These are phyloP conservation scores for Drosophila kepulauana DNA, from an alignment of 1,140 invertebrate species.

Conservation along the genomic window DNA sequence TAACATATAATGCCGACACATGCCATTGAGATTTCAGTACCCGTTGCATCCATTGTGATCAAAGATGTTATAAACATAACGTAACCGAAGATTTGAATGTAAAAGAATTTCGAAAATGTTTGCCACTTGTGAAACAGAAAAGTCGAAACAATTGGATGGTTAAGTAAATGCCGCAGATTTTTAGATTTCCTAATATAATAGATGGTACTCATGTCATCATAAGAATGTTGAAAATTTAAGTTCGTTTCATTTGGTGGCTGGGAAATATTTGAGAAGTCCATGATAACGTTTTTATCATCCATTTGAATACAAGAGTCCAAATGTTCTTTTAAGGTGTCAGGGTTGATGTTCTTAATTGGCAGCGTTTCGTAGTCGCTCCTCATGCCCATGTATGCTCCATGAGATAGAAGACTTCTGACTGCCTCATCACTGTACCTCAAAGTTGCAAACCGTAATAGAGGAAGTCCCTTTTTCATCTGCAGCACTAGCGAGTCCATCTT, in stretches of 20 bases:
- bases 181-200: background rate
- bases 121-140: background rate
- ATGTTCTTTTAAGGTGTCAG: background rate
- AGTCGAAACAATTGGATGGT: background rate
- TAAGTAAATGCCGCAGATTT: background rate
- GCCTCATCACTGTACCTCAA: background rate
- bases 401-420: background rate
- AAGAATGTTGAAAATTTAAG: background rate
- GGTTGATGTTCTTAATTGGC: background rate
- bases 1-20: background rate
- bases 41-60: background rate
- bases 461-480: background rate
- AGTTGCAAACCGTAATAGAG: background rate
- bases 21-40: background rate
- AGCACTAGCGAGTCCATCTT: background rate
- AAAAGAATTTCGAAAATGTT: background rate
- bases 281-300: background rate
- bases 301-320: background rate
- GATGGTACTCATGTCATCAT: background rate
- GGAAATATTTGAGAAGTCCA: slow-evolving; percentile 3
- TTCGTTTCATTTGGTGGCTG: background rate
- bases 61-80: background rate
- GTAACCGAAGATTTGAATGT: background rate
- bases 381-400: slow-evolving; percentile 14
- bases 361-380: slow-evolving; percentile 3